These are phyloP conservation scores for Nycteola revayana DNA, from an alignment of 2,888 invertebrate genomes.

Conservation along the genomic window DNA sequence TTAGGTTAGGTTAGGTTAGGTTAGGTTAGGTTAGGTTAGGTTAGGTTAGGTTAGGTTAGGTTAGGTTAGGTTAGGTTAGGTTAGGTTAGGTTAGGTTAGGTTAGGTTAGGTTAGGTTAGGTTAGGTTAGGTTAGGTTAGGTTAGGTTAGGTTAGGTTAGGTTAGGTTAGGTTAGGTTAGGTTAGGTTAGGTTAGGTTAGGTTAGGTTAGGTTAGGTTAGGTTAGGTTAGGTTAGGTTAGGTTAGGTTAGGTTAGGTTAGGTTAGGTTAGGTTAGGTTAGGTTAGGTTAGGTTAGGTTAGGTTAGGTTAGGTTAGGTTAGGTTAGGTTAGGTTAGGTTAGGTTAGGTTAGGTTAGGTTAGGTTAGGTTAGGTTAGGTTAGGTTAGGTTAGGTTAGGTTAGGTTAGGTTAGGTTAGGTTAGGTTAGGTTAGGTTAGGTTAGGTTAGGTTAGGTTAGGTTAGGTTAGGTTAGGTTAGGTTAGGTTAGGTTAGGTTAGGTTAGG, in stretches of 20 bases:
- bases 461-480: slow-evolving; percentile 16
- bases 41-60: slow-evolving; percentile 13
- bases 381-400: slow-evolving; percentile 15
- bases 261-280: slow-evolving; percentile 17
- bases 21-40: slow-evolving; percentile 13
- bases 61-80: slow-evolving; percentile 14
- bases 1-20: slow-evolving; percentile 11
- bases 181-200: slow-evolving; percentile 15
- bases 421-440: slow-evolving; percentile 18
- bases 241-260: slow-evolving; percentile 18
- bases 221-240: slow-evolving; percentile 18
- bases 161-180: slow-evolving; percentile 15
- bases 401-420: slow-evolving; percentile 19
- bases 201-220: slow-evolving; percentile 14
- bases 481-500: slow-evolving; percentile 16
- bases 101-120: slow-evolving; percentile 14
- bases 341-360: slow-evolving; percentile 19
- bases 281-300: slow-evolving; percentile 14
- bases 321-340: slow-evolving; percentile 18
- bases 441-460: slow-evolving; percentile 17
- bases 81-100: slow-evolving; percentile 15
- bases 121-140: slow-evolving; percentile 13
- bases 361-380: slow-evolving; percentile 16
- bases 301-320: slow-evolving; percentile 12
- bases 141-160: slow-evolving; percentile 14